phyloP scores from a whole-genome alignment of 2,888 invertebrate species.

The Drosophila putrida region DNA sequence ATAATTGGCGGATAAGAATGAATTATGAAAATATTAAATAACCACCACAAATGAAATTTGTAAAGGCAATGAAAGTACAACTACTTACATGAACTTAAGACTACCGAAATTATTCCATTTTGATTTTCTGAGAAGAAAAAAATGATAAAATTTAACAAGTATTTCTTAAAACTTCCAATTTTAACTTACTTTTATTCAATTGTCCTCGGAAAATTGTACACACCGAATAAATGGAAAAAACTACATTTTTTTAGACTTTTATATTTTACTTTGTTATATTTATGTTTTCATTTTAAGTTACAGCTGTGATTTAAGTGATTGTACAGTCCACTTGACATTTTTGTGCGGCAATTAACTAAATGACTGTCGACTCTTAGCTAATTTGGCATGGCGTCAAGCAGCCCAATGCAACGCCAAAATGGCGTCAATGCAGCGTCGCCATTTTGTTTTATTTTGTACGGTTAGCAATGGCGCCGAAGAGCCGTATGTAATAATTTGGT shows the following conservation, averaged over 20 bases:
- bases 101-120: too few relatives aligned
- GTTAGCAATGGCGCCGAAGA: slow-evolving; percentile 78
- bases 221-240: too few relatives aligned
- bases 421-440: slow-evolving; percentile 59
- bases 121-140: too few relatives aligned
- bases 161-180: too few relatives aligned
- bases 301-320: slow-evolving; percentile 60
- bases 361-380: slow-evolving; percentile 76
- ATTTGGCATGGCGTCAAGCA: slow-evolving; percentile 83
- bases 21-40: too few relatives aligned
- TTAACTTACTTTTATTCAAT: too few relatives aligned
- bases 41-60: too few relatives aligned
- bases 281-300: slow-evolving; percentile 62
- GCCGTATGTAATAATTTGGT: slow-evolving; percentile 67
- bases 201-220: too few relatives aligned
- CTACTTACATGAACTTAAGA: too few relatives aligned
- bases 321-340: slow-evolving; percentile 47
- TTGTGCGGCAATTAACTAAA: slow-evolving; percentile 81
- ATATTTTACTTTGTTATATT: slow-evolving; percentile 39
- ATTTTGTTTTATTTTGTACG: slow-evolving; percentile 72
- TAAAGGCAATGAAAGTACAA: too few relatives aligned
- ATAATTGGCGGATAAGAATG: too few relatives aligned
- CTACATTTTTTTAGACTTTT: not conserved
- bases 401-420: slow-evolving; percentile 52
- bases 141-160: too few relatives aligned